These are phyloP conservation scores for Tokudaia tokunoshimensis DNA, from an alignment of 2,797 vertebrate species.

Conservation along the genomic window DNA sequence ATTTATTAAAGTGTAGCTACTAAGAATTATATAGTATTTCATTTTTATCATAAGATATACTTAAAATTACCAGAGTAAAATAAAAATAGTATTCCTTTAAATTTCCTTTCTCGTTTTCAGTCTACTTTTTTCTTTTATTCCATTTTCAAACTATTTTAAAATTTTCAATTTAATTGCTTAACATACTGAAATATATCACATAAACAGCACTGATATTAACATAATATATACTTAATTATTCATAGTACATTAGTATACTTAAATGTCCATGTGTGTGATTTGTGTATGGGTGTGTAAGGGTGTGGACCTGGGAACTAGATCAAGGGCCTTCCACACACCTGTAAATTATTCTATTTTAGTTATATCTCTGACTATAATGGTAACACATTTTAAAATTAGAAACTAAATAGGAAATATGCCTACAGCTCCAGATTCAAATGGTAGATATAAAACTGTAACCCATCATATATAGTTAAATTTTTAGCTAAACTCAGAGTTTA, in stretches of 20 bases:
- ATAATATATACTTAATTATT: neutral
- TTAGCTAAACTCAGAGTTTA: neutral
- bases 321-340: neutral
- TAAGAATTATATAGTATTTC: neutral
- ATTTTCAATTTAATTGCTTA: neutral
- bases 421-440: neutral
- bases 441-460: neutral
- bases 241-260: neutral
- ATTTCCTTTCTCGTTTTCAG: neutral
- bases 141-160: neutral
- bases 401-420: neutral
- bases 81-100: neutral
- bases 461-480: neutral
- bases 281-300: neutral
- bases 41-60: neutral
- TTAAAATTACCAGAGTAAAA: neutral
- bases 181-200: neutral
- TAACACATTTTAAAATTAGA: neutral
- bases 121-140: neutral
- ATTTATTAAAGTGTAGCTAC: neutral
- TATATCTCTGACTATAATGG: neutral
- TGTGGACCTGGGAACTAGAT: neutral
- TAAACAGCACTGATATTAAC: neutral
- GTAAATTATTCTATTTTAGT: neutral
- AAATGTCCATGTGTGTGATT: neutral